Evolutionary conservation across 2,113 vertebrate genomes (phyloP), one percentile per base, ranked within the genome.

Genomic region (Toxotes jaculatrix): DNA sequence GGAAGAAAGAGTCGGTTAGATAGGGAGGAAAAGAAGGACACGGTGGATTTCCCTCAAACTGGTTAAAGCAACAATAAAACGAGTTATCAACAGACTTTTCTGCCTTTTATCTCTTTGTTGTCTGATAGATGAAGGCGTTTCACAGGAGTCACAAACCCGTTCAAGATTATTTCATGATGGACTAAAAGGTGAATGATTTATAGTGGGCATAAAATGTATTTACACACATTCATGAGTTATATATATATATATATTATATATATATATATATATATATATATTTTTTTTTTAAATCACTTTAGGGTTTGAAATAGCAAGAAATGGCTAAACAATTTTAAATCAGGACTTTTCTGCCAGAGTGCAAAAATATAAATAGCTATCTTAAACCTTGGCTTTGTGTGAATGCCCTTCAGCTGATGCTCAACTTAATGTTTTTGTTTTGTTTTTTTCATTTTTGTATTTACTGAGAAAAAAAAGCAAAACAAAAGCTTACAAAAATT

Each of bases 11-110:
- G 75, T 2, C 5, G 65, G 70, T 83, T 67, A 77, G 86, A 80
- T 86, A 42, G 56, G 55, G 73, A 87, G 79, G 75, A 80, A 93
- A 92, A 95, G 95, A 94, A 91, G 94, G 95, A 96, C 95, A 93
- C 93, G 95, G 95, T 95, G 93, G 79, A 74, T 95, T 96, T 82
- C 66, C 81, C 69, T 81, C 79, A 75, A 61, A 88, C 68, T 84
- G 87, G 87, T 93, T 88, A 93, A 93, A 93, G 85, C 77, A 89
- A 92, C 83, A 93, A 88, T 72, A 70, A 85, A 74, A 72, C 55
- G 61, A 76, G 57, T 80, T 78, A 74, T 80, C 65, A 73, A 86
- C 84, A 73, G 86, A 53, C 79, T 57, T 38, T 70, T 56, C 3
- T 0, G 55, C 7, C 78, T 84, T 87, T 89, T 49, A 87, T 49